Base-by-base conservation (phyloP, 2,113 vertebrate genomes). In the Corynorhinus townsendii region DNA sequence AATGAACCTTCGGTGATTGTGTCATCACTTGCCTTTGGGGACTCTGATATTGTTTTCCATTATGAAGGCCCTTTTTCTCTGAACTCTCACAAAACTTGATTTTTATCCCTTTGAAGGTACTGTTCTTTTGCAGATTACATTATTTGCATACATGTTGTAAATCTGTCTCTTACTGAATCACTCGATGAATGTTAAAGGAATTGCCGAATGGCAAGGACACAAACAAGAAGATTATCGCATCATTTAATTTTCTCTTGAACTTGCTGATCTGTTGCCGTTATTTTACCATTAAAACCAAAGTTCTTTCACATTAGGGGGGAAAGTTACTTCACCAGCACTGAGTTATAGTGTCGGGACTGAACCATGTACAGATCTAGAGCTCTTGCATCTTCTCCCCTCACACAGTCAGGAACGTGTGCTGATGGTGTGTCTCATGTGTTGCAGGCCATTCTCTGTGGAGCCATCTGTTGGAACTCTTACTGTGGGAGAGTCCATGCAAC, bases 371-470 rank as follows among this genome's bases (percentile, higher is more conserved):
- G 26, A 49, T 26, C 30, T 43, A 3, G n/a, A 76, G 47, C 79
- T 16, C 38, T 4, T 2, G 0, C 47, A 19, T 86, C 33, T 66
- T 9, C 49, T 68, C 24, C 2, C 19, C 49, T 28, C 43, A 15
- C 8, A 7, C 35, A 4, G 49, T 17, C 7, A 45, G 68, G 47
- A 28, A 9, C 52, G 6, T 66, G 17, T 19, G 38, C 88, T 97
- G 52, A 89, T 35, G 0, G 0, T 64, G 2, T 72, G 24, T 94
- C 33, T 91, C 14, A 1, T 40, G 28, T 90, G 10, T 97, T 98
- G 47, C 97, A 99, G 99, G 45, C 99, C 99, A 30, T 99, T 99
- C 97, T 98, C 98, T 20, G 98, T 98, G 5, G 97, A 96, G 11
- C 99, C 98, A 0, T 89, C 97, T 7, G 16, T 49, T 6, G 99